Conservation (phyloP, 2,797 vertebrate species). For the Oceanodroma leucorhoa region DNA sequence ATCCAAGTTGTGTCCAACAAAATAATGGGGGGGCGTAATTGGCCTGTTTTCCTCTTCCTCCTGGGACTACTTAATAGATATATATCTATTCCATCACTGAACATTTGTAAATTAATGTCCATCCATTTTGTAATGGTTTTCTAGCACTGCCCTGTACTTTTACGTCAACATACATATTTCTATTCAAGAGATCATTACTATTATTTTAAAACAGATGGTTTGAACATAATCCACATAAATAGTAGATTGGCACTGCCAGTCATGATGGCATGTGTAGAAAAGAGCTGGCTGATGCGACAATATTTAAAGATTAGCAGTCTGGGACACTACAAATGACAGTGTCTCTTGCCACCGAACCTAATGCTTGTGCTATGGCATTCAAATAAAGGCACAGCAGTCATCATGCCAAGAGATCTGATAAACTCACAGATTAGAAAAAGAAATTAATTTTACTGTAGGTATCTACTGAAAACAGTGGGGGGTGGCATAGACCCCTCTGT, state of each 20-base stretch:
- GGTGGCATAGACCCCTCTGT: background rate
- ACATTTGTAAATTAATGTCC: constrained; percentile 8
- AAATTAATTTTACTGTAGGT: constrained; percentile 11
- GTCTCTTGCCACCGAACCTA: constrained; percentile 60
- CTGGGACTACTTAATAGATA: background rate
- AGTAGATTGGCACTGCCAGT: constrained; percentile 72
- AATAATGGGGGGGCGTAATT: background rate
- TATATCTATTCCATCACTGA: background rate
- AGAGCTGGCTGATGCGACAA: constrained; percentile 64
- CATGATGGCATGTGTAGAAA: constrained; percentile 67
- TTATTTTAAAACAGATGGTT: constrained; percentile 73
- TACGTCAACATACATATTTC: constrained; percentile 49
- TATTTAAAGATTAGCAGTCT: constrained; percentile 70
- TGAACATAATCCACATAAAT: constrained; percentile 73
- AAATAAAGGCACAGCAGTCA: constrained; percentile 43
- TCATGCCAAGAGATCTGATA: constrained; percentile 18
- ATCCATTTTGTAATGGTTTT: constrained; percentile 16
- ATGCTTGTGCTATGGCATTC: constrained; percentile 26
- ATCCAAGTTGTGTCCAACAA: background rate
- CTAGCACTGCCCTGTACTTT: constrained; percentile 17
- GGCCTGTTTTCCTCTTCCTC: background rate
- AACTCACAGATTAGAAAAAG: background rate
- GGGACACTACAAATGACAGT: constrained; percentile 62
- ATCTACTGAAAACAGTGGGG: background rate
- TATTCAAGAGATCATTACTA: constrained; percentile 67